Evolutionary conservation across 2,113 vertebrate genomes (phyloP).

Genomic region (Xenopus borealis): DNA sequence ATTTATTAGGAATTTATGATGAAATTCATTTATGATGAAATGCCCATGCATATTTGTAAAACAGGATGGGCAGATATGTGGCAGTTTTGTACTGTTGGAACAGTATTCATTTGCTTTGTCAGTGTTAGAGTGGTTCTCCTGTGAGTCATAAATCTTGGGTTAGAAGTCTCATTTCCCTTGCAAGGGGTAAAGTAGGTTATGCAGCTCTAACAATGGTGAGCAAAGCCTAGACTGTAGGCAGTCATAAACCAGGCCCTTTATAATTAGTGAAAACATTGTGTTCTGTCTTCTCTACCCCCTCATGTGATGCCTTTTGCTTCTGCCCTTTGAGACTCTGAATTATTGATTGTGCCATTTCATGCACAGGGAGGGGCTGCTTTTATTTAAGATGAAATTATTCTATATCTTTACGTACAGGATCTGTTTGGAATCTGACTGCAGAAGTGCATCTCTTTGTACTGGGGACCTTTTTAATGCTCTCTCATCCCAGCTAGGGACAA

Average conservation of each 20-base stretch:
- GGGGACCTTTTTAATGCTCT: too few species aligned
- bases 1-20: too few species aligned
- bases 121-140: too few species aligned
- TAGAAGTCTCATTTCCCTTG: not conserved
- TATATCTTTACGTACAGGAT: not conserved
- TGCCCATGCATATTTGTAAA: too few species aligned
- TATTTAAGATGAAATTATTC: not conserved
- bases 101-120: too few species aligned
- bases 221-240: not conserved
- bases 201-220: not conserved
- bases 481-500: too few species aligned
- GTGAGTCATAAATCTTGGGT: not conserved
- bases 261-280: not conserved
- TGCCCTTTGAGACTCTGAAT: constrained; percentile 6
- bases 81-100: too few species aligned
- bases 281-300: not conserved
- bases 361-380: not conserved
- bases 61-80: too few species aligned
- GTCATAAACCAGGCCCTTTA: not conserved
- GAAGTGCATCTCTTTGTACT: too few species aligned
- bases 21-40: too few species aligned
- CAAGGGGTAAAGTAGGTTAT: not conserved
- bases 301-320: not conserved
- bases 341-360: constrained; percentile 18
- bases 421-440: too few species aligned